Percentiles rank a stretch among this genome's conserved stretches.
phyloP scores from a whole-genome alignment of 2,797 vertebrate species.

The Pipistrellus pygmaeus region DNA sequence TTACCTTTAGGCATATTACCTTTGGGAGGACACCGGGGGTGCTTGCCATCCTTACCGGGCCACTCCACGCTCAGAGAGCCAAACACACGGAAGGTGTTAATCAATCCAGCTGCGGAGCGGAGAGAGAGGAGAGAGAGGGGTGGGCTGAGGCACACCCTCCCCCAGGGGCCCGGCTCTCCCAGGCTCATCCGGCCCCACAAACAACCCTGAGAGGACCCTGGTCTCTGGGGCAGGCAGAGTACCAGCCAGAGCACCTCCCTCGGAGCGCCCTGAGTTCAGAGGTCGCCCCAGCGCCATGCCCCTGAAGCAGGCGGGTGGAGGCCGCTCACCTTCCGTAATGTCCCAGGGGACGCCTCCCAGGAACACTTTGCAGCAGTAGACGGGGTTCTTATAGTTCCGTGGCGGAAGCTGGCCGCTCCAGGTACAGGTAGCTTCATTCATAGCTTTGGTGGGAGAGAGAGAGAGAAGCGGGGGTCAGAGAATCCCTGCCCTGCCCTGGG shows the following conservation, averaged over 20 bases:
- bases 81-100: conserved; percentile 98
- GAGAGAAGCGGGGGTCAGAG: not conserved
- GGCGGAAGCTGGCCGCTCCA: conserved; percentile 99
- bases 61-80: conserved; percentile 98
- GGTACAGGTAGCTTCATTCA: conserved; percentile 98
- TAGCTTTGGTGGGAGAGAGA: conserved; percentile 88
- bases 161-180: not conserved
- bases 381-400: conserved; percentile 97
- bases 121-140: not conserved
- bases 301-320: not conserved
- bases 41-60: conserved; percentile 99
- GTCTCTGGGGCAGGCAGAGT: not conserved
- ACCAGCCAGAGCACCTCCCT: not conserved
- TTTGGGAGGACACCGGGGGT: conserved; percentile 99
- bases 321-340: conserved; percentile 96
- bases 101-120: conserved; percentile 92
- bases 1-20: conserved; percentile 99
- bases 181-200: not conserved
- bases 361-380: conserved; percentile 99
- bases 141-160: not conserved
- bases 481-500: not conserved
- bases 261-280: not conserved
- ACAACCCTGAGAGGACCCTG: not conserved
- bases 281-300: not conserved
- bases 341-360: conserved; percentile 99